These are phyloP conservation scores for Solea senegalensis DNA, from an alignment of 2,113 vertebrate genomes.

Conservation along the genomic window DNA sequence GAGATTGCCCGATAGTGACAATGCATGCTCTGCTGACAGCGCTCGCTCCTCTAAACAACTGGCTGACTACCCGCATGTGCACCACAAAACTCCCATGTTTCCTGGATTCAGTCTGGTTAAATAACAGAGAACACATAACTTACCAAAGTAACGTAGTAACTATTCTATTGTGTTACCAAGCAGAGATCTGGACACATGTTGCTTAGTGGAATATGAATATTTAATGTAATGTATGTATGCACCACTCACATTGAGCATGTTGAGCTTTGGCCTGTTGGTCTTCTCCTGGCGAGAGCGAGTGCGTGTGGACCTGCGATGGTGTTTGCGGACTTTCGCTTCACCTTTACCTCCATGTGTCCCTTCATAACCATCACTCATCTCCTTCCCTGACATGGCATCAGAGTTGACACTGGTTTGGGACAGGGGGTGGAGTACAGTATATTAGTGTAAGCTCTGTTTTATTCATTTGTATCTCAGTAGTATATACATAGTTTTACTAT, in stretches of 20 bases:
- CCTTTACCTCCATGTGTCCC: conserved; percentile 86
- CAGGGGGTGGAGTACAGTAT: not conserved
- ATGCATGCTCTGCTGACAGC: no score
- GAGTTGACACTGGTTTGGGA: conserved; percentile 82
- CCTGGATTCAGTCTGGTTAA: no score
- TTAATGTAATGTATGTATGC: not conserved
- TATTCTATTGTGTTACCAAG: no score
- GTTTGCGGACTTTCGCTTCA: conserved; percentile 89
- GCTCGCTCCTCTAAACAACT: no score
- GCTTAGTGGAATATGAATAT: no score
- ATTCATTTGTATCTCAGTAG: not conserved
- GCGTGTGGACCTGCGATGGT: conserved; percentile 90
- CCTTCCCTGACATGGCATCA: conserved; percentile 90
- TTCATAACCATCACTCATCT: conserved; percentile 94
- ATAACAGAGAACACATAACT: no score
- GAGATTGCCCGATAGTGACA: no score
- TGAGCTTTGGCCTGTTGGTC: conserved; percentile 90
- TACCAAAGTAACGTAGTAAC: no score
- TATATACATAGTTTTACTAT: not conserved
- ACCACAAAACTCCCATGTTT: no score
- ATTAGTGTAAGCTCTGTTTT: not conserved
- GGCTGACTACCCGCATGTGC: no score
- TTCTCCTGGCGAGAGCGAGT: conserved; percentile 94
- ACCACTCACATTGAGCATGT: conserved; percentile 88
- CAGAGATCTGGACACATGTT: no score